Evolutionary conservation across 2,797 vertebrate genomes (phyloP).

Genomic region (Brotula barbata): DNA sequence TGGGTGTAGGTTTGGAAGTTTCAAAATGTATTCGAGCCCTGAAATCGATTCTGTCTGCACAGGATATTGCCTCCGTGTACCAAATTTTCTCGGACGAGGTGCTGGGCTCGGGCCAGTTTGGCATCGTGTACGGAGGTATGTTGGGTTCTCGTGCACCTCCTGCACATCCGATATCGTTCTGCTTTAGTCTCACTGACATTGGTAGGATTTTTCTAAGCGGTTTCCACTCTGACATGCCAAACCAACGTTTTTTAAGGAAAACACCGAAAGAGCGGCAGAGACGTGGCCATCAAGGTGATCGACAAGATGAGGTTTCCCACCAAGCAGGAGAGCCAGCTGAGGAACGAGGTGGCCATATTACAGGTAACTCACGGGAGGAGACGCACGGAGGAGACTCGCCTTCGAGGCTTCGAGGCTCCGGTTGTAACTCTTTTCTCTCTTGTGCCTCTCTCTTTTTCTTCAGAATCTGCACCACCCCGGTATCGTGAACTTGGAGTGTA

Average conservation of each 20-base stretch:
- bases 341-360: slow-evolving; percentile 97
- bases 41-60: slow-evolving; percentile 30
- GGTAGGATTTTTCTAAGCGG: neutral
- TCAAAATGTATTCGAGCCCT: no score
- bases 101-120: slow-evolving; percentile 96
- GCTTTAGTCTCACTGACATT: neutral
- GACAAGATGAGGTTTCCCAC: slow-evolving; percentile 99
- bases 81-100: slow-evolving; percentile 99
- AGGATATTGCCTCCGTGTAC: slow-evolving; percentile 97
- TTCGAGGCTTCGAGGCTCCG: no score
- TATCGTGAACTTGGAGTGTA: slow-evolving; percentile 97
- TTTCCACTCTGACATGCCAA: no score
- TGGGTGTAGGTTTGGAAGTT: no score
- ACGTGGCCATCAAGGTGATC: slow-evolving; percentile 98
- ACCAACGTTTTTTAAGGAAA: slow-evolving; percentile 84
- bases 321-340: slow-evolving; percentile 97
- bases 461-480: slow-evolving; percentile 98
- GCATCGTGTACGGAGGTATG: slow-evolving; percentile 96
- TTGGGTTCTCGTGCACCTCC: neutral
- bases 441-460: slow-evolving; percentile 3
- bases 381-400: no score
- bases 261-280: slow-evolving; percentile 95
- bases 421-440: neutral
- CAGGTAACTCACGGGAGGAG: slow-evolving; percentile 80
- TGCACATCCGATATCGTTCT: neutral